phyloP scores from a whole-genome alignment of 2,888 invertebrate genomes.

The Cecidostiba fungosa region DNA sequence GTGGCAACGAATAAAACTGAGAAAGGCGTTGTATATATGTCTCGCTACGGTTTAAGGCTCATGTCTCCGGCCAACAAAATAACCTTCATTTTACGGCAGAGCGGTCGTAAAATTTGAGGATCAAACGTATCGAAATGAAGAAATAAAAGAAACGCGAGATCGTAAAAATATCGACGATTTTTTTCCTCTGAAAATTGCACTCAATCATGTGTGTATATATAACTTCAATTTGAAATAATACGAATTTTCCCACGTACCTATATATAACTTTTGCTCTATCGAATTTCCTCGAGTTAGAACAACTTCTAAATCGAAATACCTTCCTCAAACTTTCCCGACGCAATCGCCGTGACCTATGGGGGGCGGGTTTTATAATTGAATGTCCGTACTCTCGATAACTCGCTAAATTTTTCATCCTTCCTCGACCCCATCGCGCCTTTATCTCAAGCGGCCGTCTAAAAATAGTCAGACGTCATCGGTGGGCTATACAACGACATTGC shows the following conservation, averaged over 20 bases:
- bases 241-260: background rate
- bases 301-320: background rate
- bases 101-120: constrained; percentile 37
- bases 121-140: constrained; percentile 29
- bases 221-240: background rate
- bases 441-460: background rate
- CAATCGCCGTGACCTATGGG: background rate
- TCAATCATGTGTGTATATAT: background rate
- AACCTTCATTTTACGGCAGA: constrained; percentile 15
- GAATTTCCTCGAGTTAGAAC: background rate
- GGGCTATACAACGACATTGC: background rate
- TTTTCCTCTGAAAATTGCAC: background rate
- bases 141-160: constrained; percentile 34
- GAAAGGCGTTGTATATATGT: background rate
- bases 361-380: background rate
- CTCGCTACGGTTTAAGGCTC: too few species aligned
- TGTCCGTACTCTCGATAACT: background rate
- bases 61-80: background rate
- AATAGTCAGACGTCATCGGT: background rate
- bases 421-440: background rate
- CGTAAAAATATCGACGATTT: background rate
- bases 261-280: background rate
- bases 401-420: background rate
- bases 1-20: background rate
- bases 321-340: background rate